Conservation (phyloP, 2,113 vertebrate genomes). For the Cryptotis parvus region DNA sequence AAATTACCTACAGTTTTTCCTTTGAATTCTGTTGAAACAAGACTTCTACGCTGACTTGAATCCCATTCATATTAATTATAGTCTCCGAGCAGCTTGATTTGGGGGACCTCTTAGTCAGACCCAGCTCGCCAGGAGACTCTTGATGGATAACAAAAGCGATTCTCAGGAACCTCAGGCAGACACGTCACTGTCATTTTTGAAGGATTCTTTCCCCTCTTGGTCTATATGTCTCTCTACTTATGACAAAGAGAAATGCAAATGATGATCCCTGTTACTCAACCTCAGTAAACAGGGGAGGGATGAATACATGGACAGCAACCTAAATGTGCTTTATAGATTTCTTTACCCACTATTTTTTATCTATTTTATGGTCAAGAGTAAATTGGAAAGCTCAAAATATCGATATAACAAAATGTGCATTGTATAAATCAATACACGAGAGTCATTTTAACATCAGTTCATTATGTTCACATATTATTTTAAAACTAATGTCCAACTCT, state of each 20-base stretch:
- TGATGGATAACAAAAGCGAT: conserved; percentile 31
- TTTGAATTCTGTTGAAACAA: conserved; percentile 28
- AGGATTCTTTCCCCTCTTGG: background rate
- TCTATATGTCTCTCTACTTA: conserved; percentile 7
- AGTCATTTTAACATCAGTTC: conserved; percentile 42
- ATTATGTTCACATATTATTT: conserved; percentile 54
- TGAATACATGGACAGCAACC: background rate
- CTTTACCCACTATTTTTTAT: conserved; percentile 44
- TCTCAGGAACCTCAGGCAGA: conserved; percentile 48
- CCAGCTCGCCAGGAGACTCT: conserved; percentile 9
- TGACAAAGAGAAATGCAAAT: conserved; percentile 45
- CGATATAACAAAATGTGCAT: conserved; percentile 41
- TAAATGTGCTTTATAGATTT: conserved; percentile 50
- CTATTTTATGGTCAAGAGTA: conserved; percentile 59
- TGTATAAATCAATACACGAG: conserved; percentile 58
- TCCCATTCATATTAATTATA: conserved; percentile 44
- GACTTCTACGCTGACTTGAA: background rate
- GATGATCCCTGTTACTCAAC: conserved; percentile 12
- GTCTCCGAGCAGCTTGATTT: conserved; percentile 23
- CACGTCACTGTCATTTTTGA: conserved; percentile 59
- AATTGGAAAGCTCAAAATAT: conserved; percentile 72
- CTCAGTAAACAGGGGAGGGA: conserved; percentile 33
- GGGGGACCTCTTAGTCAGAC: conserved; percentile 52
- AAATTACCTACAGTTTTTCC: background rate
- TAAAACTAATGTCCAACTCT: conserved; percentile 56